These are phyloP conservation scores for Villa cingulata DNA, from an alignment of 2,888 invertebrate species.

Conservation along the genomic window DNA sequence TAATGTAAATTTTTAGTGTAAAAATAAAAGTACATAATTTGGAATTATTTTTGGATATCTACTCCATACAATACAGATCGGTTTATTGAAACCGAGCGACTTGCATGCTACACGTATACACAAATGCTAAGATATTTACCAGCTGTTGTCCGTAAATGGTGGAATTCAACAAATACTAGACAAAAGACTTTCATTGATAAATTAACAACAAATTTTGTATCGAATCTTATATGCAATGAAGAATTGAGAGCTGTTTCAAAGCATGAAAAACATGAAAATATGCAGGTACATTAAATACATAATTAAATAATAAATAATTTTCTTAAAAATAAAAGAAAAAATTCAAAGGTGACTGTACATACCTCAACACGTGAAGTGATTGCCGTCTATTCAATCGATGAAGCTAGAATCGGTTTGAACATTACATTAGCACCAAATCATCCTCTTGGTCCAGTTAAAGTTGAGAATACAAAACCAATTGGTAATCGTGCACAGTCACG, in stretches of 20 bases:
- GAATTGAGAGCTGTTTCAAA: slow-evolving; percentile 48
- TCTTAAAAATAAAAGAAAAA: background rate
- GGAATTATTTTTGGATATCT: no score
- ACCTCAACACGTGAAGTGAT: slow-evolving; percentile 61
- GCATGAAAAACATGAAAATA: slow-evolving; percentile 46
- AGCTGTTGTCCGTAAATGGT: slow-evolving; percentile 65
- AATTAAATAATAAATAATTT: no score
- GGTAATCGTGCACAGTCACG: slow-evolving; percentile 57
- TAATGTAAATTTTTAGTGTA: no score
- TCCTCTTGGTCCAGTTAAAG: slow-evolving; percentile 64
- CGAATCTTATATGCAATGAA: slow-evolving; percentile 49
- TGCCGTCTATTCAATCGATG: slow-evolving; percentile 70
- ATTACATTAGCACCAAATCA: slow-evolving; percentile 69
- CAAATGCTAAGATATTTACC: slow-evolving; percentile 51
- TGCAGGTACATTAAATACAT: slow-evolving; percentile 38
- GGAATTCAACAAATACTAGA: slow-evolving; percentile 50
- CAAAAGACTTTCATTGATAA: slow-evolving; percentile 53
- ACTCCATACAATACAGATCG: slow-evolving; percentile 20
- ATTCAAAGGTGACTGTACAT: slow-evolving; percentile 52
- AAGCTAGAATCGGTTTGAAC: slow-evolving; percentile 62
- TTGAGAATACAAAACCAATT: slow-evolving; percentile 53
- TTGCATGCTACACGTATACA: slow-evolving; percentile 52
- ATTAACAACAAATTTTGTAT: slow-evolving; percentile 52
- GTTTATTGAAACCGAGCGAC: slow-evolving; percentile 26
- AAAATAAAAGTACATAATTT: no score